Base-by-base conservation (phyloP, 2,797 vertebrate genomes). In the Arctocebus calabarensis region DNA sequence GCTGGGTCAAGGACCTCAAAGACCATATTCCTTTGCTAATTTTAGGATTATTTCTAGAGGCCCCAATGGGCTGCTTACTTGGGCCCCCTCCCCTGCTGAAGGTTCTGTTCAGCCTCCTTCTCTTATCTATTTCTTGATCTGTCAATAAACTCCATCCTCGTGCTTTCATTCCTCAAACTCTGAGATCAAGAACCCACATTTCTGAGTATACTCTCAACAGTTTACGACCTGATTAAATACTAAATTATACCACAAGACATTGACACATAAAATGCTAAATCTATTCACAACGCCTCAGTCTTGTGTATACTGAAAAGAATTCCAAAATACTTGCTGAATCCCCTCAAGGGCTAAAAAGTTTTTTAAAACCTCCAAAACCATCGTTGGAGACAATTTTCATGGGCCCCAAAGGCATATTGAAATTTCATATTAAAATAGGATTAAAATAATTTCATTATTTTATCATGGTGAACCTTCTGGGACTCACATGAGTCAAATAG, bases 391-490 rank as follows among this genome's bases (percentile, higher is more conserved):
- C 20, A 59, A 23, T 66, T 84, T 96, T 87, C 23, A 52, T 85
- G 37, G 57, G n/a, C 40, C 14, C 17, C 59, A 5, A 83, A 88
- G 75, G 20, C n/a, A 94, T 74, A 87, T 68, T 88, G 91, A 81
- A 89, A 92, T 85, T 91, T 29, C 40, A 45, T 73, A 68, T 88
- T 79, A 90, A 95, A 94, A 92, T 78, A 78, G 3, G 40, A 68
- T 88, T 79, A 90, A 95, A 94, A 92, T 78, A 78, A 40, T 40
- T 40, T 3, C 9, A 64, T 81, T 85, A 62, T 94, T 94, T 84
- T 87, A 73, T 73, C n/a, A 25, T 64, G 32, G 29, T 85, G 19
- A 77, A 88, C 70, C 70, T 87, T 61, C 71, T 90, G 34, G 5
- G 14, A 78, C 32, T 86, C 37, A 71, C 19, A 59, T 94, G 27